Evolutionary conservation across 2,113 vertebrate species (phyloP), one percentile per base, ranked within the genome.

Genomic region (Podarcis raffonei): DNA sequence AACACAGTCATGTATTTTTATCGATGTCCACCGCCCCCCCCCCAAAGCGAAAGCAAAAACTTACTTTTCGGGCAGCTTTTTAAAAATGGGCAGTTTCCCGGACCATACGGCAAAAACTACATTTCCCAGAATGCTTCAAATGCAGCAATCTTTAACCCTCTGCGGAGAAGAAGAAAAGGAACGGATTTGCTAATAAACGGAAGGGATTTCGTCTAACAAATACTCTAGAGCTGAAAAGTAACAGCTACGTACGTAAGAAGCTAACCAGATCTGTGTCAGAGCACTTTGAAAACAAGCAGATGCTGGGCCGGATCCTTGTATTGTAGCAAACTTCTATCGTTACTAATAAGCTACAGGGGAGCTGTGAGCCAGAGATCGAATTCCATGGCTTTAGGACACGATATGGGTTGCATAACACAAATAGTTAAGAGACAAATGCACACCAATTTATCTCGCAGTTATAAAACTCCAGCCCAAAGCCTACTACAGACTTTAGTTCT

Each of bases 41-140:
- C 37, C 30, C n/a, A n/a, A n/a, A 2, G 59, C 65, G 42, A 27
- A 87, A 78, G 39, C 39, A 16, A 48, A 89, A 81, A 94, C 94
- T 94, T 93, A 93, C 94, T 84, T 86, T 90, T 35, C 48, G 27
- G 39, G 68, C 11, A 27, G 6, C 22, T 6, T 85, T 89, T 87
- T 59, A 81, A n/a, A 72, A 57, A n/a, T 15, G 71, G 53, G 12
- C 82, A 48, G 48, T 53, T 53, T 53, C 48, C 2, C 48, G 48
- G 48, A 53, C 9, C 48, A 11, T 53, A 53, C 48, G 48, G 48
- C 48, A 53, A 53, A 53, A 53, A 53, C 48, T 53, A 53, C 48
- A 53, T 53, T 53, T 53, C 48, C 48, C 48, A 90, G 74, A 79
- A 87, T 79, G 85, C 89, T 86, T n/a, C 65, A 71, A 42, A 57